These are phyloP conservation scores for Limanda limanda DNA, from an alignment of 2,113 vertebrate genomes.

Conservation along the genomic window DNA sequence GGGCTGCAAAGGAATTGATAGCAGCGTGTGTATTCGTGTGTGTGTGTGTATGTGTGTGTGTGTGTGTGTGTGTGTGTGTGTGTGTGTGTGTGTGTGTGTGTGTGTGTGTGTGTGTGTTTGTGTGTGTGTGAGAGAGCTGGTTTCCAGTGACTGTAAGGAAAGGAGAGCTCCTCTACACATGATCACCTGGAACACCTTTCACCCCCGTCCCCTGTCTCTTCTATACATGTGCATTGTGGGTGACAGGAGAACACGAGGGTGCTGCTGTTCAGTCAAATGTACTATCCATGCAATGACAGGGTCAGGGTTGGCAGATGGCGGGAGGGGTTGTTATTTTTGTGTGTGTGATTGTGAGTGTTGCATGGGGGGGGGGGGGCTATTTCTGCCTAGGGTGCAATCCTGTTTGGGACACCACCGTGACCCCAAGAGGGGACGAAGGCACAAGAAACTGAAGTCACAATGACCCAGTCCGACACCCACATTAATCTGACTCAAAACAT, in stretches of 20 bases:
- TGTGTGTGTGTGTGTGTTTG: conserved; percentile 22
- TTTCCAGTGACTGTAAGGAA: conserved; percentile 73
- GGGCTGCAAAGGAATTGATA: conserved; percentile 76
- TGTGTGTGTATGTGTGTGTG: conserved; percentile 33
- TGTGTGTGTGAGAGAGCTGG: conserved; percentile 40
- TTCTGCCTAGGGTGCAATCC: conserved; percentile 43
- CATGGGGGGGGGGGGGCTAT: conserved; percentile 18
- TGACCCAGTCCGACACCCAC: conserved; percentile 14
- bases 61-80: conserved; percentile 28
- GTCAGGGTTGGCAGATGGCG: conserved; percentile 71
- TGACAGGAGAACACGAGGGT: conserved; percentile 64
- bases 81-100: conserved; percentile 19
- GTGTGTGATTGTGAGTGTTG: background rate
- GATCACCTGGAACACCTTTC: conserved; percentile 79
- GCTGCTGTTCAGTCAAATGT: conserved; percentile 67
- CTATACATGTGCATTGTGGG: conserved; percentile 56
- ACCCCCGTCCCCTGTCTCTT: conserved; percentile 43
- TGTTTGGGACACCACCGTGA: conserved; percentile 42
- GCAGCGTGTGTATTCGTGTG: conserved; percentile 42
- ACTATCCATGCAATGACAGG: conserved; percentile 73
- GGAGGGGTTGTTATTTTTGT: conserved; percentile 39
- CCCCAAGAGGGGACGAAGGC: conserved; percentile 13
- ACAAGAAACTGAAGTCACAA: conserved; percentile 23
- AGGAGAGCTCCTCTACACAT: conserved; percentile 63
- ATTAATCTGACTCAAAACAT: conserved; percentile 46